Conservation (phyloP, 2,888 invertebrate genomes). For the Parochlus steinenii region DNA sequence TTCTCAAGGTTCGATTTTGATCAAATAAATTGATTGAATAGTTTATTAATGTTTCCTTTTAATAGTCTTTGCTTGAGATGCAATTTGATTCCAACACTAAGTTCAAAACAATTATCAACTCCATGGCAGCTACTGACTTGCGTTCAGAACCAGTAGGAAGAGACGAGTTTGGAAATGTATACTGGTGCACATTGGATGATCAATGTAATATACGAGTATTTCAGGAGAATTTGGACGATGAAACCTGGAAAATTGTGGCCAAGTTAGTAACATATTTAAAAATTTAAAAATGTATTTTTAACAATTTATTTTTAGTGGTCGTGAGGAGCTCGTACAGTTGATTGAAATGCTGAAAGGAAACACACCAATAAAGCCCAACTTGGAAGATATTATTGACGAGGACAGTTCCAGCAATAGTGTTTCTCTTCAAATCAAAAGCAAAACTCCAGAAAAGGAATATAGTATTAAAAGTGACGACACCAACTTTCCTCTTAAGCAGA, state of each 20-base stretch:
- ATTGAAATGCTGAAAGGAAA: slow-evolving; percentile 61
- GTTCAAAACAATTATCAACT: slow-evolving; percentile 78
- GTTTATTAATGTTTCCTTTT: slow-evolving; percentile 20
- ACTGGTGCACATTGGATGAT: slow-evolving; percentile 86
- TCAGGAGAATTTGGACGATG: slow-evolving; percentile 90
- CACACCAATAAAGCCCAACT: slow-evolving; percentile 37
- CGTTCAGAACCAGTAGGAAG: slow-evolving; percentile 78
- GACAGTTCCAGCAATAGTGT: slow-evolving; percentile 42
- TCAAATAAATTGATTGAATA: not conserved
- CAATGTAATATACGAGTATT: slow-evolving; percentile 82
- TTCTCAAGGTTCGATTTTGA: slow-evolving; percentile 48
- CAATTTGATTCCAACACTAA: slow-evolving; percentile 91
- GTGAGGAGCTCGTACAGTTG: slow-evolving; percentile 63
- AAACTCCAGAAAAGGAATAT: slow-evolving; percentile 39
- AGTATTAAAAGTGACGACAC: slow-evolving; percentile 27
- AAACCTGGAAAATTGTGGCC: slow-evolving; percentile 86
- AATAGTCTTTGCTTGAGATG: slow-evolving; percentile 78
- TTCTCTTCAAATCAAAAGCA: no score
- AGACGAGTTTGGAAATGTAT: slow-evolving; percentile 78
- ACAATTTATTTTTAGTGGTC: slow-evolving; percentile 54
- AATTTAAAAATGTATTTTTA: slow-evolving; percentile 17
- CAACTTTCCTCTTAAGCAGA: slow-evolving; percentile 11
- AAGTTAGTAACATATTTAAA: slow-evolving; percentile 36
- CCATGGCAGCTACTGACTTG: slow-evolving; percentile 59
- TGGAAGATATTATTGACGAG: slow-evolving; percentile 42